Evolutionary conservation across 2,888 invertebrate species (phyloP), one percentile per base, ranked within the genome.

Genomic region (Heliconius hortense): DNA sequence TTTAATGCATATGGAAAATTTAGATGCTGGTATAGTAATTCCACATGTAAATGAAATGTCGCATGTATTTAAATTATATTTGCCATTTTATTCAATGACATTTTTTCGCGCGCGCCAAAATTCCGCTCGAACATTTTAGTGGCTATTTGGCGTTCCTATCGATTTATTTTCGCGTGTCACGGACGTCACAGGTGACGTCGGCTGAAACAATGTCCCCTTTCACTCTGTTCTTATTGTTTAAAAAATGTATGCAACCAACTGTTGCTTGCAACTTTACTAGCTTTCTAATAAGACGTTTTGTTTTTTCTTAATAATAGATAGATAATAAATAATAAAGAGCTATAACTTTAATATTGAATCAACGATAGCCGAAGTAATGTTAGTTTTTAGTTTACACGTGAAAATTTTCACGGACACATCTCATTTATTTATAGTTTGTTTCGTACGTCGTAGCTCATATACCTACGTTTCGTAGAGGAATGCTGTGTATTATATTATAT

Each of bases 381-480:
- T 79, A 77, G 79, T 80, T 69, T 78, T 79, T 80, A 79, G 77
- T 77, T 69, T 79, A 79, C 77, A 80, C 79, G 81, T 81, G 76
- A 79, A 71, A 80, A 77, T 80, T 90, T 91, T 88, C 91, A 90
- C 84, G 89, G 89, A 88, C 90, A 85, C 79, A n/a, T 56, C n/a
- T 83, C 83, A 85, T 89, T 89, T 91, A 92, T 92, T 90, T 89
- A 89, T 91, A 90, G 87, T 56, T 56, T 89, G 89, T 92, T 91
- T 91, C 92, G 92, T 92, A 92, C 84, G 87, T 85, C 89, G 89
- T 89, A 89, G 88, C 90, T 90, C 88, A 90, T 90, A 91, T 92
- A 91, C 88, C 90, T 89, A 89, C 89, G 84, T 81, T 82, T 83
- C 87, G 87, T 87, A 86, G 89, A 87, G 92, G 92, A 90, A 91